Conservation (phyloP, 2,888 invertebrate genomes). For the Pristionchus exspectatus region DNA sequence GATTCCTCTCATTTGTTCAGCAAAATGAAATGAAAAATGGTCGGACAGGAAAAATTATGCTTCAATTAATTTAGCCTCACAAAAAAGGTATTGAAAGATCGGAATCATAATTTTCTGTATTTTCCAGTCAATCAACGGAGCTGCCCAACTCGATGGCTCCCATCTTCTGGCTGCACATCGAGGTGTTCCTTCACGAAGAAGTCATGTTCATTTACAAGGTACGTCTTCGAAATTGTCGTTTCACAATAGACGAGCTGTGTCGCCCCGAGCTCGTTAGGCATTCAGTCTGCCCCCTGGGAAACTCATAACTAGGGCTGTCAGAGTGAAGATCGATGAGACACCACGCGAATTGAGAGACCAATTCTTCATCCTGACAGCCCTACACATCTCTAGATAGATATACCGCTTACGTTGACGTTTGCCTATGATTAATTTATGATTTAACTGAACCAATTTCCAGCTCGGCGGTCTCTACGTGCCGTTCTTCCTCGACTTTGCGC, state of each 20-base stretch:
- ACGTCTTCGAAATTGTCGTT: not conserved
- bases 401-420: too few species aligned
- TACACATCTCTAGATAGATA: too few species aligned
- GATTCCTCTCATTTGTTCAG: not conserved
- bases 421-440: too few species aligned
- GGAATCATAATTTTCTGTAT: not conserved
- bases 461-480: conserved; percentile 31
- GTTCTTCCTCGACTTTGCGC: not conserved
- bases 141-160: conserved; percentile 38
- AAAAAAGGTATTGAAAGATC: not conserved
- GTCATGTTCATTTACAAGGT: conserved; percentile 21
- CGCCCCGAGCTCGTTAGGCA: too few species aligned
- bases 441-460: too few species aligned
- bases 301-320: too few species aligned
- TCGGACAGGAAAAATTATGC: not conserved
- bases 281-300: too few species aligned
- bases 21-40: not conserved
- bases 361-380: too few species aligned
- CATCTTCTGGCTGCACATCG: conserved; percentile 21
- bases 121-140: not conserved
- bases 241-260: too few species aligned
- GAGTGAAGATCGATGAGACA: too few species aligned
- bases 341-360: too few species aligned
- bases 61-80: not conserved
- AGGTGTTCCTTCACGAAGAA: not conserved